Evolutionary conservation across 2,888 invertebrate genomes (phyloP).

Genomic region (Matsumyia berberina): DNA sequence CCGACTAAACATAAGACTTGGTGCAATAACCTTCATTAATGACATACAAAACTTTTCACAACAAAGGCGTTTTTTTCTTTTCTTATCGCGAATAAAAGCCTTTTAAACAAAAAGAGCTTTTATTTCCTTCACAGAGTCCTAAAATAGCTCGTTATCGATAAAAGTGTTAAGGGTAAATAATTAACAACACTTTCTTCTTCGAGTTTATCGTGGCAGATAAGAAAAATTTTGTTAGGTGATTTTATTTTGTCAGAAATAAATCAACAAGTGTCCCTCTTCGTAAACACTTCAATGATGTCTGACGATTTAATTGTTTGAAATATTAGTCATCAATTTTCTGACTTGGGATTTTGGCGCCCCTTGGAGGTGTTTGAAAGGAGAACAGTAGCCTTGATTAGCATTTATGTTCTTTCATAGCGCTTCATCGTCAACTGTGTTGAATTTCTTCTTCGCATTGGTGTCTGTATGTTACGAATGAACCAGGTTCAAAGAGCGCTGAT

Average conservation of each 20-base stretch:
- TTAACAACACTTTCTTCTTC: constrained; percentile 14
- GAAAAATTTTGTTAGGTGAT: not conserved
- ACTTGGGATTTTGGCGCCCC: too few species aligned
- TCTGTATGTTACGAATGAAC: too few species aligned
- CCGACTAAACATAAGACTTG: not conserved
- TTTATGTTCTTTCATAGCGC: too few species aligned
- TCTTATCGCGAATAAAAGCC: not conserved
- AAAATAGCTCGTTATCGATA: constrained; percentile 38
- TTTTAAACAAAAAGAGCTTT: not conserved
- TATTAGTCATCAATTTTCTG: constrained; percentile 1
- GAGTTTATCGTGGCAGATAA: constrained; percentile 18
- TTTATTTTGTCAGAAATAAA: not conserved
- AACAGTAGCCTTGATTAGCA: too few species aligned
- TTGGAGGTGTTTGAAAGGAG: too few species aligned
- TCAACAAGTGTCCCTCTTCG: not conserved
- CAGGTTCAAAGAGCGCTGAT: too few species aligned
- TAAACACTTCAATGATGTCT: not conserved
- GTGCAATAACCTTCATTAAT: not conserved
- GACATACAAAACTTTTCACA: not conserved
- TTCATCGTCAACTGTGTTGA: too few species aligned
- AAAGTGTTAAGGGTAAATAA: constrained; percentile 18
- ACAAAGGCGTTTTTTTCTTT: not conserved
- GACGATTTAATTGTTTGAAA: not conserved
- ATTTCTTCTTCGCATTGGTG: too few species aligned
- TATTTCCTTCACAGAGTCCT: not conserved